A percentile compares a stretch with the other conserved stretches of the same genome.
These are phyloP conservation scores for Stichodactyla helianthus DNA, from an alignment of 64 coral and sea anemone genomes.

Conservation along the genomic window DNA sequence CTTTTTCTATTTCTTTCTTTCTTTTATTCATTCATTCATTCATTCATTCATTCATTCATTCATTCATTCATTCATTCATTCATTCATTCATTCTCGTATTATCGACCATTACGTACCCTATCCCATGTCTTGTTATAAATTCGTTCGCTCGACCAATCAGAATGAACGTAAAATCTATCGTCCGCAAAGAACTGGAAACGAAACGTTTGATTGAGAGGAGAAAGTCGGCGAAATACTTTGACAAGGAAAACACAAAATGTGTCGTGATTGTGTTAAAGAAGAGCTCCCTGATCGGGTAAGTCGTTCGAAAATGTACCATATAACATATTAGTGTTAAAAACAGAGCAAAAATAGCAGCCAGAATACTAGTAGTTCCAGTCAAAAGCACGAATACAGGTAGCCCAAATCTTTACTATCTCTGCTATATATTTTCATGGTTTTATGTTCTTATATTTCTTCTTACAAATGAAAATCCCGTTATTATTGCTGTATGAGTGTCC, in stretches of 20 bases:
- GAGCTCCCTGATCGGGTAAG: slow-evolving; percentile 72
- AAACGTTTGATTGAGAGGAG: not conserved
- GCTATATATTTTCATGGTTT: too few relatives aligned
- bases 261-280: slow-evolving; percentile 79
- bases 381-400: not conserved
- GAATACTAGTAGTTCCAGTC: too few relatives aligned
- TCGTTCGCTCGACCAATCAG: not conserved
- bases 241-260: slow-evolving; percentile 26
- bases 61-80: not conserved
- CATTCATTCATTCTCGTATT: not conserved
- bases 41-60: not conserved
- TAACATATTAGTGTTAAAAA: not conserved
- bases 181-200: not conserved
- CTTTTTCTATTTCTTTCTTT: not conserved
- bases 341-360: not conserved
- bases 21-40: not conserved
- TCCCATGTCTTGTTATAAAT: not conserved
- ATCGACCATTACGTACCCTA: not conserved
- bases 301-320: not conserved
- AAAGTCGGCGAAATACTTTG: not conserved
- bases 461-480: too few relatives aligned
- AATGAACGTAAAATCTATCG: not conserved
- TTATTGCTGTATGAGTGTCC: too few relatives aligned
- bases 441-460: too few relatives aligned
- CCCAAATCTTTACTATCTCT: not conserved